phyloP scores from a whole-genome alignment of 2,888 invertebrate genomes.

The Hirtodrosophila histrioides region DNA sequence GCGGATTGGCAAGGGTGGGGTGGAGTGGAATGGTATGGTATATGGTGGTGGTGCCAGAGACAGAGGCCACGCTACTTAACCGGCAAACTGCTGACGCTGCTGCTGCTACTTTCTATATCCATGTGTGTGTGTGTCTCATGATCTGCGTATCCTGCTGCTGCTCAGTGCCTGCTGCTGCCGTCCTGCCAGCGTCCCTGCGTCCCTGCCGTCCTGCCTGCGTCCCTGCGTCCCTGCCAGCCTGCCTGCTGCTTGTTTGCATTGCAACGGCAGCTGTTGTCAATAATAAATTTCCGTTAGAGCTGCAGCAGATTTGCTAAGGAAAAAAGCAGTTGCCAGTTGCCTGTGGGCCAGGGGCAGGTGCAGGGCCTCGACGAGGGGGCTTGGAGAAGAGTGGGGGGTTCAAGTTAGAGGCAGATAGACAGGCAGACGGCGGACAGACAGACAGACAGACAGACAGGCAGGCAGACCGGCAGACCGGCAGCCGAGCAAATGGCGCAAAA shows the following conservation, averaged over 20 bases:
- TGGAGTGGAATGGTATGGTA: background rate
- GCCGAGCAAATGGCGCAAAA: constrained; percentile 31
- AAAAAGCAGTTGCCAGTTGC: constrained; percentile 17
- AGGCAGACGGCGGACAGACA: background rate
- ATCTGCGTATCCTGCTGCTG: constrained; percentile 16
- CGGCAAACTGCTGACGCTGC: constrained; percentile 70
- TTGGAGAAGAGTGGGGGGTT: background rate
- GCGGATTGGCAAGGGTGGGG: background rate
- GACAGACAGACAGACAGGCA: background rate
- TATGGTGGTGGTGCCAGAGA: constrained; percentile 14
- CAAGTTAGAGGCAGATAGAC: constrained; percentile 11
- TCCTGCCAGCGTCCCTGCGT: too few relatives aligned
- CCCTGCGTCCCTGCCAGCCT: background rate
- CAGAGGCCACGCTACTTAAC: constrained; percentile 70
- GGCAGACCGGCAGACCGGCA: background rate
- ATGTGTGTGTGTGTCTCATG: constrained; percentile 5
- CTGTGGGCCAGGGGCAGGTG: background rate
- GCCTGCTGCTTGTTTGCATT: constrained; percentile 69
- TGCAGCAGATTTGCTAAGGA: constrained; percentile 73
- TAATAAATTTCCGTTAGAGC: constrained; percentile 82
- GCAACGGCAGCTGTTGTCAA: constrained; percentile 80
- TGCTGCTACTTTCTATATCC: constrained; percentile 41
- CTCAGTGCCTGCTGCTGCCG: constrained; percentile 9
- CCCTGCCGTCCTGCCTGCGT: constrained; percentile 7
- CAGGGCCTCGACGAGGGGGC: background rate